Evolutionary conservation across 64 coral and sea anemone genomes (phyloP).

Genomic region (Montipora cactus): DNA sequence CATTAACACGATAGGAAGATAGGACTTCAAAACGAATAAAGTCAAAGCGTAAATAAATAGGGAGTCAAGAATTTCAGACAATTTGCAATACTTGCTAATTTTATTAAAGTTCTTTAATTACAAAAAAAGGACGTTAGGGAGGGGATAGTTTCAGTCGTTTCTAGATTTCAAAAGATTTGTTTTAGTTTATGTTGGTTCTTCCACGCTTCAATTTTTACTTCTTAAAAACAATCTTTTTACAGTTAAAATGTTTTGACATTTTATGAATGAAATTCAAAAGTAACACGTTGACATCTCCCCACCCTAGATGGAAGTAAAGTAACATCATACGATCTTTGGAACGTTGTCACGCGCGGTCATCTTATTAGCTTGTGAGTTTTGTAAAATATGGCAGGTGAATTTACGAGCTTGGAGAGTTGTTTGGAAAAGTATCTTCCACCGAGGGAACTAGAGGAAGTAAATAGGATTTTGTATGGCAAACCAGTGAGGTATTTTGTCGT

Average conservation of each 20-base stretch:
- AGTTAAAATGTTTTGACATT: too few species aligned
- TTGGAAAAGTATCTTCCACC: slow-evolving; percentile 91
- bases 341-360: slow-evolving; percentile 21
- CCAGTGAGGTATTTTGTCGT: slow-evolving; percentile 73
- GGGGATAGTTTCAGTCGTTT: not conserved
- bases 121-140: not conserved
- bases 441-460: slow-evolving; percentile 88
- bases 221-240: too few species aligned
- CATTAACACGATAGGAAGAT: slow-evolving; percentile 26
- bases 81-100: not conserved
- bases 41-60: not conserved
- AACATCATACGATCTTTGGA: not conserved
- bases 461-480: slow-evolving; percentile 94
- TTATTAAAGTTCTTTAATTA: not conserved
- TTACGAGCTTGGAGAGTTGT: slow-evolving; percentile 90
- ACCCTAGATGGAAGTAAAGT: slow-evolving; percentile 24
- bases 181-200: too few species aligned
- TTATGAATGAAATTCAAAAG: too few species aligned
- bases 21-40: not conserved
- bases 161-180: too few species aligned
- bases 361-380: not conserved
- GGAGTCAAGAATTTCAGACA: not conserved
- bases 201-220: too few species aligned
- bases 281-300: not conserved
- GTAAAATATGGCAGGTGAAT: slow-evolving; percentile 78